These are phyloP conservation scores for Horisme vitalbata DNA, from an alignment of 2,888 invertebrate genomes.

Conservation along the genomic window DNA sequence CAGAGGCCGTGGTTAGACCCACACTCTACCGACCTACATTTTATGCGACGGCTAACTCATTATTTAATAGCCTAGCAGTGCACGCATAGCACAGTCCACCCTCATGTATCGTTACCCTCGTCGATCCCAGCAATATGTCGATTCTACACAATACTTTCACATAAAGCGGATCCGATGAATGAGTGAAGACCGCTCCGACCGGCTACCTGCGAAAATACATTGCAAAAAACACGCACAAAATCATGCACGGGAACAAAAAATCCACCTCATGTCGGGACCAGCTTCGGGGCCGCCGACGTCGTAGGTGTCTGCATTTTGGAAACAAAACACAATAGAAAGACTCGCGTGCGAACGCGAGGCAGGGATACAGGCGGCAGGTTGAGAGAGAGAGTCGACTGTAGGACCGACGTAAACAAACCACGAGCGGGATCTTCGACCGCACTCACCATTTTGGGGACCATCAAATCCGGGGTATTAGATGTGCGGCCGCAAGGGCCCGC, in stretches of 20 bases:
- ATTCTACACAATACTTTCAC: constrained; percentile 22
- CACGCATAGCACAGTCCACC: constrained; percentile 61
- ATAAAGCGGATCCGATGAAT: constrained; percentile 48
- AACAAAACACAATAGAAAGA: constrained; percentile 82
- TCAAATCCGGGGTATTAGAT: constrained; percentile 54
- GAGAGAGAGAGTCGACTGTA: constrained; percentile 72
- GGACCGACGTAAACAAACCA: constrained; percentile 80
- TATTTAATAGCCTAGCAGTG: constrained; percentile 62
- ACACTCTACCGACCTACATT: constrained; percentile 80
- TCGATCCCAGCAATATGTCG: constrained; percentile 35
- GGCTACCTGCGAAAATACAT: constrained; percentile 76
- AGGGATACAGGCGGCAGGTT: constrained; percentile 78
- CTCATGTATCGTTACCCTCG: constrained; percentile 48
- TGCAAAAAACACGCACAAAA: constrained; percentile 66
- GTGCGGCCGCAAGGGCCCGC: constrained; percentile 63
- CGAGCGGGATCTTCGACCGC: constrained; percentile 79
- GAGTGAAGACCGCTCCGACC: constrained; percentile 47
- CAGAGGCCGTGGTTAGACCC: constrained; percentile 54
- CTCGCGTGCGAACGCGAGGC: constrained; percentile 73
- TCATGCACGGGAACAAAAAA: constrained; percentile 73
- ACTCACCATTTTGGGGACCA: constrained; percentile 80
- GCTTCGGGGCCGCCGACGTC: constrained; percentile 64
- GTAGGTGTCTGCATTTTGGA: constrained; percentile 80
- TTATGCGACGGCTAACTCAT: constrained; percentile 73
- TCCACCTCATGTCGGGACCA: constrained; percentile 67